phyloP scores from a whole-genome alignment of 2,113 vertebrate genomes.

The Pachyramphus minor region DNA sequence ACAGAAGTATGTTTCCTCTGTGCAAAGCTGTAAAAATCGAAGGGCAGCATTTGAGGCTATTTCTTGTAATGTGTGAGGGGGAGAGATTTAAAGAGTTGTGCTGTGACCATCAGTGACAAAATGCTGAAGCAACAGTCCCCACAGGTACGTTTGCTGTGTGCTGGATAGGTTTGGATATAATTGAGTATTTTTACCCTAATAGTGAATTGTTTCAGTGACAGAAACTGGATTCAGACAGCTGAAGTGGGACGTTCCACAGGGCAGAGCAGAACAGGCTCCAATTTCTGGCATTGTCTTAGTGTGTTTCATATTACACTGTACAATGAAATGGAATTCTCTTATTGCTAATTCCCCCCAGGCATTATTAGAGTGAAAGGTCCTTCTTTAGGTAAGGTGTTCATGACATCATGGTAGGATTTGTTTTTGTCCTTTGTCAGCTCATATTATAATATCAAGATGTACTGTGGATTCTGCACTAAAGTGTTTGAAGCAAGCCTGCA shows the following conservation, averaged over 20 bases:
- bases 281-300: background rate
- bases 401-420: background rate
- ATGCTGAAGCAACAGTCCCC: background rate
- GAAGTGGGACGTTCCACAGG: background rate
- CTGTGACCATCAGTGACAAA: background rate
- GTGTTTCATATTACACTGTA: background rate
- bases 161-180: background rate
- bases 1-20: background rate
- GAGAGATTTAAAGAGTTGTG: background rate
- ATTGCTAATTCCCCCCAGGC: background rate
- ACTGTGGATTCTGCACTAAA: background rate
- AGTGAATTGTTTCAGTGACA: background rate
- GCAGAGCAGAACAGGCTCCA: background rate
- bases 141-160: background rate
- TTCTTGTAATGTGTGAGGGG: background rate
- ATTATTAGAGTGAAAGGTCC: background rate
- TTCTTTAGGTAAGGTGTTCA: background rate
- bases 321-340: slow-evolving; percentile 9
- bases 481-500: background rate
- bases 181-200: background rate
- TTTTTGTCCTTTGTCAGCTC: background rate
- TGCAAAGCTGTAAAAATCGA: background rate
- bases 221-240: background rate
- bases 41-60: background rate
- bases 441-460: background rate